A percentile compares a stretch with the other conserved stretches of the same genome.
These are phyloP conservation scores for Linepithema humile DNA, from an alignment of 1,140 invertebrate genomes.

Conservation along the genomic window DNA sequence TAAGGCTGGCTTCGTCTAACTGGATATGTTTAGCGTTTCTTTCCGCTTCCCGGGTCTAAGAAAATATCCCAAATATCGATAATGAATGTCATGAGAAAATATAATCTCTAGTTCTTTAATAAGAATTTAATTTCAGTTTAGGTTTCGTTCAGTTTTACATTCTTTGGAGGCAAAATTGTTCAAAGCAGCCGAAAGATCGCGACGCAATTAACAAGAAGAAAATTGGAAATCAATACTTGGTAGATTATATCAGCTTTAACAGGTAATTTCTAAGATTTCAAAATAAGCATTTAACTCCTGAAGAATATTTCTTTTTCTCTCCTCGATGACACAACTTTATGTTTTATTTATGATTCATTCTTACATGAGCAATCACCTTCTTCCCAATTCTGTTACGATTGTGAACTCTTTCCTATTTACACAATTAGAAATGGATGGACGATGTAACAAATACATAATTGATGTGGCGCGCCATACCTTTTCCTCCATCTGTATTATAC, in stretches of 20 bases:
- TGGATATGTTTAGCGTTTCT: slow-evolving; percentile 78
- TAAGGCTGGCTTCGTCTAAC: slow-evolving; percentile 77
- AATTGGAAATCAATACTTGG: not conserved
- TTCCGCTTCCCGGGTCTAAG: slow-evolving; percentile 78
- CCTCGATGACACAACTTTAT: not conserved
- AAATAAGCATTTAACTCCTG: not conserved
- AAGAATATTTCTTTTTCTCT: not conserved
- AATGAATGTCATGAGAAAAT: not conserved
- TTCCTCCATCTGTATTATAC: slow-evolving; percentile 82
- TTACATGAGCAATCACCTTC: not conserved
- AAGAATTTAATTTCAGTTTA: not conserved
- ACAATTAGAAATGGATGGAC: not conserved
- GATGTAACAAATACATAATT: slow-evolving; percentile 5
- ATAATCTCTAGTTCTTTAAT: not conserved
- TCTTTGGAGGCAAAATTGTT: too few species aligned
- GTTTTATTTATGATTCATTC: not conserved
- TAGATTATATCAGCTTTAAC: too few species aligned
- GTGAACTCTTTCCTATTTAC: not conserved
- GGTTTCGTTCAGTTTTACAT: too few species aligned
- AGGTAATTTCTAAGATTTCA: not conserved
- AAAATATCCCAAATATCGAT: slow-evolving; percentile 1
- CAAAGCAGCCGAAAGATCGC: not conserved
- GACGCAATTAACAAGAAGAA: not conserved
- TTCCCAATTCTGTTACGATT: not conserved
- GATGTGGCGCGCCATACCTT: slow-evolving; percentile 73